Percentiles rank a stretch among this genome's conserved stretches.
Conservation (phyloP, 2,797 vertebrate species). For the Myotis pilosus region DNA sequence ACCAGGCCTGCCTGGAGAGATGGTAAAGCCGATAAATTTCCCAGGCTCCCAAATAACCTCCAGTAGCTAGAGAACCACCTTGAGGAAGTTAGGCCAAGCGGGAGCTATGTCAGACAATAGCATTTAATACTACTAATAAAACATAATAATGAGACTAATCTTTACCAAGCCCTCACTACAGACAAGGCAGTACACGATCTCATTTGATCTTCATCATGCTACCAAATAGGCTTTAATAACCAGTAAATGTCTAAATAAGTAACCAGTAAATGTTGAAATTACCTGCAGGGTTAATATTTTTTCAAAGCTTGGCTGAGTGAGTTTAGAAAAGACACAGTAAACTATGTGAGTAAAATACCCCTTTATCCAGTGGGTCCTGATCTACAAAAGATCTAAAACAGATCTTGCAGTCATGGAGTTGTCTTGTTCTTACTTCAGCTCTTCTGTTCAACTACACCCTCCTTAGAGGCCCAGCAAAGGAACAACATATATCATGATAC, state of each 20-base stretch:
- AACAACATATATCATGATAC: background rate
- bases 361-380: background rate
- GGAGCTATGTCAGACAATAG: background rate
- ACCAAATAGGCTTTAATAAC: background rate
- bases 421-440: background rate
- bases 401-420: background rate
- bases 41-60: background rate
- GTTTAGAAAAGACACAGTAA: background rate
- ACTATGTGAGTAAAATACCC: background rate
- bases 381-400: background rate
- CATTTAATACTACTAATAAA: background rate
- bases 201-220: background rate
- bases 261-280: background rate
- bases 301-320: background rate
- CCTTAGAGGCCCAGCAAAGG: background rate
- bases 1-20: background rate
- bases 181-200: background rate
- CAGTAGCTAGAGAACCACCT: background rate
- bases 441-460: background rate
- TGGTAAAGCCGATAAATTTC: background rate
- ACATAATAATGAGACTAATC: background rate
- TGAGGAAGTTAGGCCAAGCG: background rate
- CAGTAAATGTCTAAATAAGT: background rate
- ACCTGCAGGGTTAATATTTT: background rate
- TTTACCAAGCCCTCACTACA: background rate